phyloP scores from a whole-genome alignment of 1,140 invertebrate species.

The Apis laboriosa region DNA sequence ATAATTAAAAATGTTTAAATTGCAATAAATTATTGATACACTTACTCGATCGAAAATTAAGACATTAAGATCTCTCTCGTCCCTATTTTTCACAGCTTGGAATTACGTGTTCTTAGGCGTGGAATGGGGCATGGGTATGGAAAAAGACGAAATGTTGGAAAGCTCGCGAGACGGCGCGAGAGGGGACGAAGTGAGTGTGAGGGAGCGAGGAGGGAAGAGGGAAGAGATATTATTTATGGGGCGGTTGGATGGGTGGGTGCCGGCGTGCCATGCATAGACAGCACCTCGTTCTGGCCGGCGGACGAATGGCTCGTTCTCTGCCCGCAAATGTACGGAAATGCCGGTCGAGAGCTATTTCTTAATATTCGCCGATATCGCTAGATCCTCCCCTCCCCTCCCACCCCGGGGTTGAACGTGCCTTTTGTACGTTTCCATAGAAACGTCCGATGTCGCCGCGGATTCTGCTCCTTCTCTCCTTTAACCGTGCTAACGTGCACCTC shows the following conservation, averaged over 20 bases:
- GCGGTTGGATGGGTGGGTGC: constrained; percentile 66
- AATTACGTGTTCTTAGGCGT: no score
- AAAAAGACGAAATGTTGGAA: constrained; percentile 15
- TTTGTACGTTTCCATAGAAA: constrained; percentile 76
- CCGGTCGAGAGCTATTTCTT: constrained; percentile 75
- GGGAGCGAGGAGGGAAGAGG: constrained; percentile 48
- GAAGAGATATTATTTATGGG: constrained; percentile 75
- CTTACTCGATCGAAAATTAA: no score
- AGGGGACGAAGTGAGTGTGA: constrained; percentile 38
- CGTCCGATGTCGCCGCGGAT: constrained; percentile 48
- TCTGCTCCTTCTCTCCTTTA: background rate
- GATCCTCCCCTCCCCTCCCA: constrained; percentile 33
- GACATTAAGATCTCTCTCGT: no score
- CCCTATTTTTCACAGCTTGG: no score
- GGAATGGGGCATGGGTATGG: background rate
- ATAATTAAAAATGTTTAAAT: no score
- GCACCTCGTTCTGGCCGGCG: constrained; percentile 70
- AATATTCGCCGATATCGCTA: constrained; percentile 75
- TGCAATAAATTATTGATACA: no score
- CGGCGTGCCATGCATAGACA: constrained; percentile 79
- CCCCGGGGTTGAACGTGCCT: constrained; percentile 58
- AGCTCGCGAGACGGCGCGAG: constrained; percentile 29
- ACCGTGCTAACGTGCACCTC: background rate
- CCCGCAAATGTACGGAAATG: constrained; percentile 75
- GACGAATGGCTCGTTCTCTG: constrained; percentile 74